phyloP scores from a whole-genome alignment of 2,113 vertebrate genomes.

The human region GRCh38 chr3:34050501-34051000 shows the following conservation, averaged over 20 bases:
- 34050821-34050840: not conserved
- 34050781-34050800: not conserved
- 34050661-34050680: not conserved
- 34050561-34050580: not conserved
- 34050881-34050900: no score
- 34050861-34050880: not conserved
- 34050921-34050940: not conserved
- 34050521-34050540: not conserved
- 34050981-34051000: not conserved
- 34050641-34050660: not conserved
- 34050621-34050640: not conserved
- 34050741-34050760: not conserved
- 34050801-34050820: not conserved
- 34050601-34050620: not conserved
- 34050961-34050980: not conserved
- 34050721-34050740: not conserved
- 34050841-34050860: not conserved
- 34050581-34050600: not conserved
- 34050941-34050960: not conserved
- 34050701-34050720: not conserved
- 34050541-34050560: not conserved
- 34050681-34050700: not conserved
- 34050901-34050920: not conserved
- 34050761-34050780: not conserved
- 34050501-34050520: not conserved